Base-by-base conservation (phyloP, 2,113 vertebrate species). In the Hemiprocne comata region DNA sequence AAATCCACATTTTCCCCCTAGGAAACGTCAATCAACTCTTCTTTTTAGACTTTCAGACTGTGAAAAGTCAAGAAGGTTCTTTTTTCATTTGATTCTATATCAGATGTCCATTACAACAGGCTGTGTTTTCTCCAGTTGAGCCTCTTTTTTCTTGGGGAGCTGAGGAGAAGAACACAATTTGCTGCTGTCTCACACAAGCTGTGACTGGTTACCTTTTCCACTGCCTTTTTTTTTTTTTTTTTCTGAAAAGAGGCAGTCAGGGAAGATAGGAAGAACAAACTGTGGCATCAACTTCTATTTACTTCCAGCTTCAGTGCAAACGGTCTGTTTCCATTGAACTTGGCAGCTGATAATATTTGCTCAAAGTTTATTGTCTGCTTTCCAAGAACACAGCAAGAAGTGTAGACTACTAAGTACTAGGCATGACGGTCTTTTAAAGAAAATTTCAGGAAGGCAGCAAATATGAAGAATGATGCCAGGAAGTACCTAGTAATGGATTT, bases 361-460 rank as follows among this genome's bases (percentile, higher is more conserved):
- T 89, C 88, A 55, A 89, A 97, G 94, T 95, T 96, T 91, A 95
- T 92, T 96, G 92, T 96, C 88, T 94, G 69, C 81, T 90, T 97
- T 97, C 94, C 91, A 96, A 95, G 82, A 95, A 96, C 38, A 95
- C 25, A 86, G 87, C 85, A 95, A 92, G 55, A 92, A 85, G 74
- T 82, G 85, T 96, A 60, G 84, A 87, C 84, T 88, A 89, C 54
- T 60, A 93, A 94, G 89, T 91, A 85, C 46, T 23, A 79, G 78
- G 91, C 94, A 74, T 67, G 58, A 96, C 36, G 0, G 71, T 86
- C 88, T 89, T 89, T 86, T 69, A 87, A 92, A 87, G 77, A 88
- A 93, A 81, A 89, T 77, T 95, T 93, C 70, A 83, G 58, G 34
- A 62, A 96, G 51, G 54, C 90, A 94, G 44, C 24, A 97, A 91